Evolutionary conservation across 2,113 vertebrate genomes (phyloP), one percentile per base, ranked within the genome.

Genomic region (Bambusicola thoracicus): DNA sequence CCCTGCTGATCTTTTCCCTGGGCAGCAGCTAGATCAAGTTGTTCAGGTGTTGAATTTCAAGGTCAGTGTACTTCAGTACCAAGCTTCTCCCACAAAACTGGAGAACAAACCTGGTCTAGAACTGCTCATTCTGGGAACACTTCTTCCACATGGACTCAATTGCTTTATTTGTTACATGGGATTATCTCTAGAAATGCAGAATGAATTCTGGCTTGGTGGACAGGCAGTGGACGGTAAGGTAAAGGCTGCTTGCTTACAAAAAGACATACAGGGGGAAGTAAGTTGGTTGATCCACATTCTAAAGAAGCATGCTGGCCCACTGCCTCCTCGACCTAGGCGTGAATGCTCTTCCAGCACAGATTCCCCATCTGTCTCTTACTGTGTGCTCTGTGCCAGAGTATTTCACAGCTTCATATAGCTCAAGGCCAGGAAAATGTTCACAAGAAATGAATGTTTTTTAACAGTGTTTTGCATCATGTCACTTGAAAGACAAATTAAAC

Each of bases 311-410:
- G 17, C 30, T 95, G 95, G 89, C 68, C 32, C 34, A 78, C 67
- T 83, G 79, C 87, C 87, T 92, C 30, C n/a, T 88, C 69, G 51
- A 81, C 40, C 20, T 59, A 59, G 48, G 81, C 65, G 81, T 89
- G 87, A 83, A 89, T 80, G 61, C 72, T 92, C 87, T 91, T 87
- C 85, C 87, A 89, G 89, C 87, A 89, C 91, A 70, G 89, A 83
- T 43, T 93, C 27, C 56, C 89, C 89, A 92, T 87, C 92, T 96
- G 89, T 77, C 79, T 80, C 84, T 53, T 38, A 25, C 32, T 77
- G 49, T 2, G 7, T 32, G 24, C 43, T 77, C 63, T 68, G 69
- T 94, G 94, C 89, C 91, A 94, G 68, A 87, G 58, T 79, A 72
- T 91, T 96, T 93, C 85, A 93, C 85, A 89, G 95, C 67, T 91